Evolutionary conservation across 2,888 invertebrate species (phyloP).

Genomic region (Drosophila paucipuncta): DNA sequence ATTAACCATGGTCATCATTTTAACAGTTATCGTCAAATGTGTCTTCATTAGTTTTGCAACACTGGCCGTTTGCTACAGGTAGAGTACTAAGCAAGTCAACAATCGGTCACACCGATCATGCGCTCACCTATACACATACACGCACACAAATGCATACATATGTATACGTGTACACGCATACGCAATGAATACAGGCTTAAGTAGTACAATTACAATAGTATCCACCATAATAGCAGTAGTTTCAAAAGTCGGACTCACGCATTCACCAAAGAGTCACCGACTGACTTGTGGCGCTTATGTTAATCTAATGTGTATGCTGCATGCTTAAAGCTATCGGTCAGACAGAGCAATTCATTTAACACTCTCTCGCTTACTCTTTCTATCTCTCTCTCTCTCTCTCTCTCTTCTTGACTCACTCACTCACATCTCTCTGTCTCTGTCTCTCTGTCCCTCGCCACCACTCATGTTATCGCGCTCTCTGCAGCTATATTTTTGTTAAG

Average conservation of each 20-base stretch:
- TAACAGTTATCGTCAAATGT: constrained; percentile 95
- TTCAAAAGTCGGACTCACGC: constrained; percentile 8
- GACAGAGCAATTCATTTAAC: constrained; percentile 22
- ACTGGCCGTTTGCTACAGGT: constrained; percentile 98
- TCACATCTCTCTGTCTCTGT: background rate
- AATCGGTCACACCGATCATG: constrained; percentile 55
- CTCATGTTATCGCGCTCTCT: background rate
- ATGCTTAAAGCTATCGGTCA: constrained; percentile 41
- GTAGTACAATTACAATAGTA: background rate
- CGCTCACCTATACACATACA: constrained; percentile 33
- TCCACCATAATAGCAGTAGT: constrained; percentile 6
- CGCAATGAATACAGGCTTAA: constrained; percentile 9
- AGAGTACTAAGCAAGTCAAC: constrained; percentile 85
- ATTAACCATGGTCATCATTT: constrained; percentile 95
- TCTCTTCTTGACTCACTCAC: background rate
- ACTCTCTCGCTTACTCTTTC: constrained; percentile 26
- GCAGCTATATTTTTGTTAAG: background rate
- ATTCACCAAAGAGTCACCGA: constrained; percentile 7
- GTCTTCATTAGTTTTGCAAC: constrained; percentile 98
- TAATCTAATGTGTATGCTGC: constrained; percentile 33
- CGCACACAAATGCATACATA: constrained; percentile 16
- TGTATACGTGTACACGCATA: constrained; percentile 19
- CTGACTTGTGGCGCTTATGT: constrained; percentile 6
- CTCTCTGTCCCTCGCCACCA: background rate
- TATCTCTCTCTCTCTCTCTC: background rate